phyloP scores from a whole-genome alignment of 2,113 vertebrate genomes.

The Apodemus sylvaticus region DNA sequence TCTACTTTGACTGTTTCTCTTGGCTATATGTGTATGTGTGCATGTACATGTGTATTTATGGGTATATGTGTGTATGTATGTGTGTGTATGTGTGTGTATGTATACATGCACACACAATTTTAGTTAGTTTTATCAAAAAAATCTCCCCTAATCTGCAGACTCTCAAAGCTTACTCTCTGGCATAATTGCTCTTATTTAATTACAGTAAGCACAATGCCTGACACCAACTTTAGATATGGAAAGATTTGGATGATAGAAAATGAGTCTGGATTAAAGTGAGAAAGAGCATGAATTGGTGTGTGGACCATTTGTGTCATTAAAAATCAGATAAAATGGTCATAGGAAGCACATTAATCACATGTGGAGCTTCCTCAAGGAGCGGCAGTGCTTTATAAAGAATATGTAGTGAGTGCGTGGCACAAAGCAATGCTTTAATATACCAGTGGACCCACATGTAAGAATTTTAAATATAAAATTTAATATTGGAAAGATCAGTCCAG shows the following conservation, averaged over 20 bases:
- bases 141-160: not conserved
- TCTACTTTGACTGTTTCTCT: not conserved
- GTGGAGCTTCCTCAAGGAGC: not conserved
- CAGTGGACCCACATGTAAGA: not conserved
- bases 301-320: not conserved
- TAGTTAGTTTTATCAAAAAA: not conserved
- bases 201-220: not conserved
- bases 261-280: not conserved
- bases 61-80: not conserved
- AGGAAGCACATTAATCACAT: not conserved
- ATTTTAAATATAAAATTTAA: not conserved
- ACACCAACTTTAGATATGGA: not conserved
- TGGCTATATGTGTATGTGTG: not conserved
- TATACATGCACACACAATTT: not conserved
- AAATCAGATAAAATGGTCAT: not conserved
- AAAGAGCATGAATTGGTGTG: not conserved
- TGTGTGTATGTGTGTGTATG: not conserved
- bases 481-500: not conserved
- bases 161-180: not conserved
- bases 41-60: not conserved
- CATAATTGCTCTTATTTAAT: not conserved
- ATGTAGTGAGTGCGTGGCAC: not conserved
- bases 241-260: not conserved
- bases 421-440: slow-evolving; percentile 10
- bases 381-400: not conserved